Conservation (phyloP, 2,797 vertebrate genomes). For the Pangasius larnaudii region DNA sequence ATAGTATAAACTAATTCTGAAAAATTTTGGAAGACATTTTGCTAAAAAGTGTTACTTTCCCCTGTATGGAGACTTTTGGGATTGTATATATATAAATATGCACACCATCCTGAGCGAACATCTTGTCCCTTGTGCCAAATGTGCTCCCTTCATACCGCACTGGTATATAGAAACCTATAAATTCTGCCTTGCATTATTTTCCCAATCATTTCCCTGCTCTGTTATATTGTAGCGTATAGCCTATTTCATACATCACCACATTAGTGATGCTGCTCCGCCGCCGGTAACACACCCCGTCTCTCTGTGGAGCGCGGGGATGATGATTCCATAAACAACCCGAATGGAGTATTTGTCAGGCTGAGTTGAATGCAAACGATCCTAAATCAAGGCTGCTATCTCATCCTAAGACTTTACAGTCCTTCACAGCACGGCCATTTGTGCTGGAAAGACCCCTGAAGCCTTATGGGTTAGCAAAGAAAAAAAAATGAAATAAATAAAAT, state of each 20-base stretch:
- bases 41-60: too few species aligned
- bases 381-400: slow-evolving; percentile 72
- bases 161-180: slow-evolving; percentile 34
- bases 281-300: slow-evolving; percentile 70
- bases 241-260: slow-evolving; percentile 54
- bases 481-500: slow-evolving; percentile 66
- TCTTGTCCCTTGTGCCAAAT: neutral
- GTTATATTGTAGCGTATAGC: slow-evolving; percentile 65
- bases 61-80: too few species aligned
- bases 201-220: slow-evolving; percentile 49
- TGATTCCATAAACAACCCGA: slow-evolving; percentile 79
- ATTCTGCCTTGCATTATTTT: slow-evolving; percentile 38
- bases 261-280: slow-evolving; percentile 59
- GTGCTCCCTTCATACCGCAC: neutral
- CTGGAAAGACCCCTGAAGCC: slow-evolving; percentile 69
- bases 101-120: neutral
- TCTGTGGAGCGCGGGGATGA: slow-evolving; percentile 68
- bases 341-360: slow-evolving; percentile 75
- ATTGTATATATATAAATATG: neutral
- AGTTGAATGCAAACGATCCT: slow-evolving; percentile 74
- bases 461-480: slow-evolving; percentile 69
- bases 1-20: too few species aligned
- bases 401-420: slow-evolving; percentile 63
- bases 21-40: too few species aligned
- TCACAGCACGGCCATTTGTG: slow-evolving; percentile 72